Conservation (phyloP, 2,113 vertebrate genomes). For the Chloebia gouldiae region DNA sequence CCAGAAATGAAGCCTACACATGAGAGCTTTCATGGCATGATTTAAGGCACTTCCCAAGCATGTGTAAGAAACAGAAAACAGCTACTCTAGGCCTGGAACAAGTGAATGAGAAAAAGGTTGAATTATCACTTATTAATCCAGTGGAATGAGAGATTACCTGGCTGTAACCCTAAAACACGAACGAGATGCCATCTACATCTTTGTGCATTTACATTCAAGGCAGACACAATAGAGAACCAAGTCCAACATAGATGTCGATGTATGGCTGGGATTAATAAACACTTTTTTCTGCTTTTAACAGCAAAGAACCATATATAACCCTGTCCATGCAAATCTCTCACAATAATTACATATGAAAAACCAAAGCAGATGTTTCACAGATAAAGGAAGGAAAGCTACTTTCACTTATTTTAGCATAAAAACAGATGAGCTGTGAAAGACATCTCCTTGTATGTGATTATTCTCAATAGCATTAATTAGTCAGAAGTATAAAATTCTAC, state of each 20-base stretch:
- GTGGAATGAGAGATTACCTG: background rate
- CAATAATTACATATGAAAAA: background rate
- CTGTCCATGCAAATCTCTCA: background rate
- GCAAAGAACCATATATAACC: background rate
- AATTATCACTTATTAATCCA: background rate
- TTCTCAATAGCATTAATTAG: constrained; percentile 18
- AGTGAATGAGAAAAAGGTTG: background rate
- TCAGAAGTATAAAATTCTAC: background rate
- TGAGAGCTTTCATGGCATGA: background rate
- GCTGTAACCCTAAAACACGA: background rate
- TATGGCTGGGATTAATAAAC: background rate
- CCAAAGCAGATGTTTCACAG: background rate
- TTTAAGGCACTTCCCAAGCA: background rate
- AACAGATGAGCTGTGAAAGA: constrained; percentile 32
- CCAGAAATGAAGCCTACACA: background rate
- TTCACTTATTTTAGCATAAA: background rate
- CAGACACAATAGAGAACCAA: background rate
- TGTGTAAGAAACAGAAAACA: background rate
- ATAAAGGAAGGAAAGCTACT: background rate
- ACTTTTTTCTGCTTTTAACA: background rate
- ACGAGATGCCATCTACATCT: background rate
- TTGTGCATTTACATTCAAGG: background rate
- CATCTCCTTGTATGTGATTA: background rate
- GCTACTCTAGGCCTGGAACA: background rate
- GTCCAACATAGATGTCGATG: rapidly evolving